Evolutionary conservation across 1,140 invertebrate species (phyloP).

Genomic region (Drosophila pandora): DNA sequence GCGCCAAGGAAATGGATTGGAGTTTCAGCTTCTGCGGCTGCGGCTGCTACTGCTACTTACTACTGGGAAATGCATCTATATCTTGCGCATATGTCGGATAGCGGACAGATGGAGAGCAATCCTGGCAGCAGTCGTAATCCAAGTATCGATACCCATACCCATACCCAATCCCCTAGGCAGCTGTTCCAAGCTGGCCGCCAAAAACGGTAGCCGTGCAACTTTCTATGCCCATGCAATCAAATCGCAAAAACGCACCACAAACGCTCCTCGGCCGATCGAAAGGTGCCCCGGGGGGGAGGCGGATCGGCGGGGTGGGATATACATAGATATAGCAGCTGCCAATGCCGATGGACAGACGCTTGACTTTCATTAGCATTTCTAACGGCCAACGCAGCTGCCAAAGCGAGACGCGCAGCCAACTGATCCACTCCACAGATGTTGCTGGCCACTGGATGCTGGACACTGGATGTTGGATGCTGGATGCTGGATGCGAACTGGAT

Average conservation of each 20-base stretch:
- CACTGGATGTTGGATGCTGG: slow-evolving; percentile 8
- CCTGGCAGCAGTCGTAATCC: slow-evolving; percentile 13
- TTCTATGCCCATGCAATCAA: slow-evolving; percentile 76
- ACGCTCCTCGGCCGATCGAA: background rate
- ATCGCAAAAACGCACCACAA: slow-evolving; percentile 64
- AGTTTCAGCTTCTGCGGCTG: background rate
- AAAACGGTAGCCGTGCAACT: slow-evolving; percentile 76
- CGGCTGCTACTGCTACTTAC: background rate
- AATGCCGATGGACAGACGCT: slow-evolving; percentile 58
- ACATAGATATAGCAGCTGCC: slow-evolving; percentile 51
- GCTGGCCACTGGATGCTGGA: slow-evolving; percentile 17
- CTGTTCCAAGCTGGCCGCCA: slow-evolving; percentile 47
- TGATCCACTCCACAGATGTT: slow-evolving; percentile 41
- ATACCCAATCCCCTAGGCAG: slow-evolving; percentile 54
- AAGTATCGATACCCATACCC: slow-evolving; percentile 40
- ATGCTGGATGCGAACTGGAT: slow-evolving; percentile 56
- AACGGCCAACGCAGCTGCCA: slow-evolving; percentile 79
- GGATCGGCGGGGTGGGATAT: slow-evolving; percentile 14
- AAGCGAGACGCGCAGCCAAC: slow-evolving; percentile 45
- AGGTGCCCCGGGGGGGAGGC: background rate
- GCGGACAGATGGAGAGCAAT: slow-evolving; percentile 35
- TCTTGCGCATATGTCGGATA: slow-evolving; percentile 15
- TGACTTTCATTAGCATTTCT: slow-evolving; percentile 82
- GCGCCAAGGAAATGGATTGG: slow-evolving; percentile 31
- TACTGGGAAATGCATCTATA: slow-evolving; percentile 17